A percentile compares a stretch with the other conserved stretches of the same genome.
phyloP scores from a whole-genome alignment of 1,140 invertebrate genomes.

The Aricia agestis region DNA sequence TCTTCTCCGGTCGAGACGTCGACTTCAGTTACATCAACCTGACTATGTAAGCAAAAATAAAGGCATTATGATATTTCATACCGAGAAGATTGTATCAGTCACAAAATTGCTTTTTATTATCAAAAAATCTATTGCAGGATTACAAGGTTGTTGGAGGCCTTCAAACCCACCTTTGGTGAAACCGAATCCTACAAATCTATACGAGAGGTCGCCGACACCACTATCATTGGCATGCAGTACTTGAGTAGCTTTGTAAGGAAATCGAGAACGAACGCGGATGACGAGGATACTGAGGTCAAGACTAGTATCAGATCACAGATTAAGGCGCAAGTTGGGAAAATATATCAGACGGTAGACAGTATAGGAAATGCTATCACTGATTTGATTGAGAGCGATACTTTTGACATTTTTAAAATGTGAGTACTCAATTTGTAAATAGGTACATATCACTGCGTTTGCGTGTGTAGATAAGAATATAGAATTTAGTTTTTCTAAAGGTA shows the following conservation, averaged over 20 bases:
- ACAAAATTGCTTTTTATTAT: too few relatives aligned
- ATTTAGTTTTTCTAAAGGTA: background rate
- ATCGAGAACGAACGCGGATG: background rate
- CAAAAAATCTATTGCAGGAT: constrained; percentile 46
- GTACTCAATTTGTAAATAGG: constrained; percentile 29
- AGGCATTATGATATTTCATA: background rate
- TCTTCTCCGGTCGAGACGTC: constrained; percentile 34
- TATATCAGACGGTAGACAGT: constrained; percentile 43
- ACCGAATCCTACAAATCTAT: constrained; percentile 54
- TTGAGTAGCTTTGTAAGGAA: constrained; percentile 46
- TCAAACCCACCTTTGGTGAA: constrained; percentile 57
- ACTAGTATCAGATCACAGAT: constrained; percentile 21
- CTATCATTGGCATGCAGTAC: constrained; percentile 42
- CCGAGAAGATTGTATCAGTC: too few relatives aligned
- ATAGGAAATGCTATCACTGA: constrained; percentile 38
- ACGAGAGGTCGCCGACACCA: constrained; percentile 42
- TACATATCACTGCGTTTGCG: background rate
- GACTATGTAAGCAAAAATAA: constrained; percentile 49
- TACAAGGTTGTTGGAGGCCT: constrained; percentile 50
- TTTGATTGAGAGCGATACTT: constrained; percentile 29
- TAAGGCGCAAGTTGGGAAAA: constrained; percentile 29
- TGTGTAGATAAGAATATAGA: background rate
- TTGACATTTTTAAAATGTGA: constrained; percentile 52
- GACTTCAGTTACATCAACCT: constrained; percentile 63
- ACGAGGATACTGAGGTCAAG: background rate